phyloP scores from a whole-genome alignment of 2,113 vertebrate species.

The Perccottus glenii region DNA sequence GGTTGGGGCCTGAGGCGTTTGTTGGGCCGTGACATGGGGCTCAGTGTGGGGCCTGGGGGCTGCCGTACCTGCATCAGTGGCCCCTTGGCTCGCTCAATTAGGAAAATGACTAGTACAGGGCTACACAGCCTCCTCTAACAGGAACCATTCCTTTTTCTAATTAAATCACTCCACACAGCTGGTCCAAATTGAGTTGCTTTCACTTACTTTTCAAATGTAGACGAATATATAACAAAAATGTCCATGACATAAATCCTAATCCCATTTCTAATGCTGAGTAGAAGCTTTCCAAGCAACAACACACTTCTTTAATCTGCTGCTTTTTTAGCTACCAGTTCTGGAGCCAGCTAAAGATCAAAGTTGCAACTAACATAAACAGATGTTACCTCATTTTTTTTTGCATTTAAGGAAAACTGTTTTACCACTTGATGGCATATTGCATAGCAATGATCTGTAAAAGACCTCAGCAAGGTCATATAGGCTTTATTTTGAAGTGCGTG shows the following conservation, averaged over 20 bases:
- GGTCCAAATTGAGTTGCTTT: slow-evolving; percentile 62
- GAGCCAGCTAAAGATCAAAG: slow-evolving; percentile 42
- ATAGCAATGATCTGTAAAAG: too few relatives aligned
- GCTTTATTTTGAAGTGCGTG: too few relatives aligned
- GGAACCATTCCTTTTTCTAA: slow-evolving; percentile 53
- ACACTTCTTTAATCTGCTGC: slow-evolving; percentile 53
- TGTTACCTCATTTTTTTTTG: not conserved
- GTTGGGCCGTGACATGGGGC: slow-evolving; percentile 60
- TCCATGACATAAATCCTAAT: slow-evolving; percentile 65
- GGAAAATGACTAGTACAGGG: slow-evolving; percentile 42
- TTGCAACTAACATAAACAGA: slow-evolving; percentile 26
- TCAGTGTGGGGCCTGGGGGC: slow-evolving; percentile 57
- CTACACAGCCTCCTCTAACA: slow-evolving; percentile 44
- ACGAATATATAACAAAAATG: slow-evolving; percentile 60
- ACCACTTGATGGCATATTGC: too few relatives aligned
- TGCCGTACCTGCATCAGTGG: slow-evolving; percentile 49
- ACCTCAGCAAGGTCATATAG: too few relatives aligned
- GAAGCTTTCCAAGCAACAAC: slow-evolving; percentile 39
- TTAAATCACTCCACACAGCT: slow-evolving; percentile 65
- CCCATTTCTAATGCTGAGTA: slow-evolving; percentile 55
- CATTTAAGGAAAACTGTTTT: too few relatives aligned
- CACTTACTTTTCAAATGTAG: slow-evolving; percentile 56
- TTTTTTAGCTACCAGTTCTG: slow-evolving; percentile 36
- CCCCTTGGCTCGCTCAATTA: slow-evolving; percentile 58
- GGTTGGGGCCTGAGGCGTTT: slow-evolving; percentile 63